Base-by-base conservation (phyloP, 2,113 vertebrate species). In the Marmota flaviventris region DNA sequence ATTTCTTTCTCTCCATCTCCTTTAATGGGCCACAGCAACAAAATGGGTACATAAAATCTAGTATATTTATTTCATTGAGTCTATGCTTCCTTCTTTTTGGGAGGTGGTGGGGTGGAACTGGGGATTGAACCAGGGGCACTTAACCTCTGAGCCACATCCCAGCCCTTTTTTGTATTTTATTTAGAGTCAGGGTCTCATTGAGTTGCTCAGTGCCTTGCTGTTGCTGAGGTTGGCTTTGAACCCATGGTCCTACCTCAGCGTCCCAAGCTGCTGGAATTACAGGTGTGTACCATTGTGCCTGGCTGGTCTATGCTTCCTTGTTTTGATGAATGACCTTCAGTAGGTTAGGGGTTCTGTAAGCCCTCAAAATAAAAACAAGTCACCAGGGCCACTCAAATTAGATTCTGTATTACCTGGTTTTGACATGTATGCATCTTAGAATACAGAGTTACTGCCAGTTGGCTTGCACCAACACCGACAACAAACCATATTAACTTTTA, bases 321-420 rank as follows among this genome's bases (percentile, higher is more conserved):
- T 87, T 61, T 61, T 70, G 65, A 95, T 42, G 42, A 73, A 48
- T 1, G 8, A 39, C 39, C 24, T 89, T 88, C 45, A 45, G 12
- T 29, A 76, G 14, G 56, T 32, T 4, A 65, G 37, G 32, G 34
- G 22, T 34, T 58, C 42, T 56, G 4, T 4, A 42, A 79, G 79
- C 6, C 32, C 79, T 89, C 27, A 94, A n/a, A 85, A 76, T 34
- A 63, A 65, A 93, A 90, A 34, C n/a, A 86, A 84, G 67, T 53
- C 34, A 82, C 25, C 45, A 75, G 67, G 25, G 32, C 37, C 37
- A 11, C 37, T 89, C 34, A 45, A 45, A 45, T 45, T 34, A 83
- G 48, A 58, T 8, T 90, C 90, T n/a, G 1, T 6, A 48, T 42
- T 79, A 70, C 42, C 18, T 58, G n/a, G 37, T 72, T 97, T 53